Conservation (phyloP, 2,888 invertebrate species). For the Ochlodes sylvanus region DNA sequence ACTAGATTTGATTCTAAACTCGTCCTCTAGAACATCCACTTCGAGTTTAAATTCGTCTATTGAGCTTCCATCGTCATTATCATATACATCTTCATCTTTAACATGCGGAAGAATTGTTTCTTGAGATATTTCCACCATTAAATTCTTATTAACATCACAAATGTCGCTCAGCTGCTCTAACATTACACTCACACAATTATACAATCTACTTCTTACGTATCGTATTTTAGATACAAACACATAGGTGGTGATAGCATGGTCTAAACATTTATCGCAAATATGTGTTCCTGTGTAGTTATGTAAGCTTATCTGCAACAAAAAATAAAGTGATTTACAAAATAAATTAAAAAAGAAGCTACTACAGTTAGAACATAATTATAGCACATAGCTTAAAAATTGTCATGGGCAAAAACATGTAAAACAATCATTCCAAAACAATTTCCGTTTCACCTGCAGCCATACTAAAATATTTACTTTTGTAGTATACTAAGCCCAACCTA, state of each 20-base stretch:
- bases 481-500: too few relatives aligned
- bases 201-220: slow-evolving; percentile 62
- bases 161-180: slow-evolving; percentile 57
- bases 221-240: slow-evolving; percentile 63
- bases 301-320: slow-evolving; percentile 73
- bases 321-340: slow-evolving; percentile 44
- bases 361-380: neutral
- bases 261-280: slow-evolving; percentile 73
- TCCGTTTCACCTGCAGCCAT: too few relatives aligned
- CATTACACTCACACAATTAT: slow-evolving; percentile 63
- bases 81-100: slow-evolving; percentile 47
- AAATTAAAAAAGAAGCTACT: slow-evolving; percentile 39
- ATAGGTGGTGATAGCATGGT: slow-evolving; percentile 66
- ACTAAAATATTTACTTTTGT: too few relatives aligned
- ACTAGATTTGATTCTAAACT: slow-evolving; percentile 67
- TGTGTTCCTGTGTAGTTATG: slow-evolving; percentile 67
- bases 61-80: slow-evolving; percentile 45
- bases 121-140: slow-evolving; percentile 69
- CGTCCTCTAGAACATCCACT: slow-evolving; percentile 74
- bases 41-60: slow-evolving; percentile 57
- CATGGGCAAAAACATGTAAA: neutral
- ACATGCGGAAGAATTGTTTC: slow-evolving; percentile 60
- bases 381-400: neutral
- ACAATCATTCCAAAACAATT: too few relatives aligned
- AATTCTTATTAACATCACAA: slow-evolving; percentile 51